Percentiles rank a stretch among this genome's conserved stretches.
Evolutionary conservation across 37 sponge, comb jelly and placozoan species (phyloP).

Genomic region (Ephydatia muelleri): DNA sequence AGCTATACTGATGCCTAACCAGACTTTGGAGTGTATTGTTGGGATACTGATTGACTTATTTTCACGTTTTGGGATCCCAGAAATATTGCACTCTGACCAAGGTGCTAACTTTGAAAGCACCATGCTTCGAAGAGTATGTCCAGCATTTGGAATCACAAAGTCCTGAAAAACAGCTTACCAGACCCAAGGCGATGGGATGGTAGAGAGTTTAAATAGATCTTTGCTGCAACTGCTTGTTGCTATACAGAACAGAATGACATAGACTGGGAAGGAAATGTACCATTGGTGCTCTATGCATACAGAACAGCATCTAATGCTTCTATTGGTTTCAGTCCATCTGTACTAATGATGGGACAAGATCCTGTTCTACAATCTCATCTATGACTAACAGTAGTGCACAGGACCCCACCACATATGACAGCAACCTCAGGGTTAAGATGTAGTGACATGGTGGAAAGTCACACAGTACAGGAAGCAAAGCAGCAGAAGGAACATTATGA

Average conservation of each 20-base stretch:
- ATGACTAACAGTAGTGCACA: neutral
- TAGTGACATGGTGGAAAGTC: conserved; percentile 41
- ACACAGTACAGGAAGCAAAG: conserved; percentile 10
- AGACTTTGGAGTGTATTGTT: conserved; percentile 30
- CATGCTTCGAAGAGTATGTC: conserved; percentile 13
- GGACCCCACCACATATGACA: conserved; percentile 35
- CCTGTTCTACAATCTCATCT: neutral
- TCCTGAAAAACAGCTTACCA: conserved; percentile 52
- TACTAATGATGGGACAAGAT: conserved; percentile 51
- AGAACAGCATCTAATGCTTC: conserved; percentile 48
- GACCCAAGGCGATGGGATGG: conserved; percentile 70
- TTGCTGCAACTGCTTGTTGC: conserved; percentile 51
- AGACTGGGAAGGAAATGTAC: conserved; percentile 67
- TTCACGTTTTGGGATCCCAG: conserved; percentile 20
- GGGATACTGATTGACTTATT: conserved; percentile 17
- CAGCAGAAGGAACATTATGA: conserved; percentile 40
- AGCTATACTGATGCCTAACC: conserved; percentile 55
- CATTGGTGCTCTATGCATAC: conserved; percentile 58
- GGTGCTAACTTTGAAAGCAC: conserved; percentile 63
- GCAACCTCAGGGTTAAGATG: conserved; percentile 18
- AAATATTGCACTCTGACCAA: conserved; percentile 59
- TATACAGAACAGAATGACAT: conserved; percentile 32
- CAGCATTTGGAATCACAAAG: conserved; percentile 46
- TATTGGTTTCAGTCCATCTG: conserved; percentile 43
- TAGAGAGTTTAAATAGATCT: conserved; percentile 54